Base-by-base conservation (phyloP, 2,888 invertebrate genomes). In the Cyrtodaria siliqua region DNA sequence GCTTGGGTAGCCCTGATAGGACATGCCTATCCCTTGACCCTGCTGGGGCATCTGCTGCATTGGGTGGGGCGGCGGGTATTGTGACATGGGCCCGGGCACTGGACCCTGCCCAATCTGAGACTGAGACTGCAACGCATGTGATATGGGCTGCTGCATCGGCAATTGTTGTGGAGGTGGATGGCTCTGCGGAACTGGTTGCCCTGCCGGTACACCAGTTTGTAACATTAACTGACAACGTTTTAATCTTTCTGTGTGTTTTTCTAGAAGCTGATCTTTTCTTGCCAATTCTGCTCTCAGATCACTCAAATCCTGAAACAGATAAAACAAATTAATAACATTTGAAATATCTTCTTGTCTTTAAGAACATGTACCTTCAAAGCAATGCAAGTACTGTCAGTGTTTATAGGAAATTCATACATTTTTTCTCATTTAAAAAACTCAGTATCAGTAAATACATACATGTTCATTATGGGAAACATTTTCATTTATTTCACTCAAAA, bases 161-260 rank as follows among this genome's bases (percentile, higher is more conserved):
- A 60, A 67, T 40, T 68, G 67, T 23, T 68, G 44, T 29, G 73
- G 62, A 20, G 69, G 55, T n/a, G 64, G 70, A 50, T 63, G 75
- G 6, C 66, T 69, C 23, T 79, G 80, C 60, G 61, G 79, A 27
- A 50, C 68, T 38, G 56, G 59, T 52, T 81, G 79, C 57, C 73
- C 78, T 18, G 63, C 38, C 9, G 55, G 52, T 27, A 71, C 72
- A 47, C 70, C 73, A 38, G 59, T 64, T 42, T 85, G 86, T 24
- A 98, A 93, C 69, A 98, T 94, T 84, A 95, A 96, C 93, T 98
- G 98, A 98, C 98, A 98, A 64, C 96, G 95, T 33, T 96, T 95
- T 62, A 98, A 96, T 92, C 98, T 97, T 79, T 97, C 97, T 89
- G 97, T 96, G 90, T 98, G 98, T 68, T 97, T 95, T 86, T 97